Evolutionary conservation across 2,113 vertebrate genomes (phyloP).

Genomic region (Cololabis saira): DNA sequence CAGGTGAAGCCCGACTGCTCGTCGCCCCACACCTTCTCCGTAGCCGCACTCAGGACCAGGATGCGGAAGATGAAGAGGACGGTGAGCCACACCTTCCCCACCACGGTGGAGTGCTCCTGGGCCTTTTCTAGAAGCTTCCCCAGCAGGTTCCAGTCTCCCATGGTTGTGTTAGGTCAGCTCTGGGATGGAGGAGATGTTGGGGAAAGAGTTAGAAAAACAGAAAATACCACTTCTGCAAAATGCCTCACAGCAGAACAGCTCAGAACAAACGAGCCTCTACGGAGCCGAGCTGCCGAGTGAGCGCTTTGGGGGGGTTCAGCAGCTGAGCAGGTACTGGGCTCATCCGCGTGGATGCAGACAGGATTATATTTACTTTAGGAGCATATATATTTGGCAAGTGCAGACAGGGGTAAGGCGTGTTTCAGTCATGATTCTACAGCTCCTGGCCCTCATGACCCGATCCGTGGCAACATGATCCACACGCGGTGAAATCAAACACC

Average conservation of each 20-base stretch:
- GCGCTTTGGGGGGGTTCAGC: neutral
- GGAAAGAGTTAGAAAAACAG: neutral
- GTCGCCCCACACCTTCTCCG: constrained; percentile 89
- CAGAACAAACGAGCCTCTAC: constrained; percentile 18
- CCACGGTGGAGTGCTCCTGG: constrained; percentile 88
- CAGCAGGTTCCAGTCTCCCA: constrained; percentile 91
- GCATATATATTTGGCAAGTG: constrained; percentile 75
- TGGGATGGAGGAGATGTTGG: constrained; percentile 17
- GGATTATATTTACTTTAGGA: constrained; percentile 75
- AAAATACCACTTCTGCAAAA: neutral
- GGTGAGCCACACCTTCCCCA: constrained; percentile 89
- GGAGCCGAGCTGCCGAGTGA: constrained; percentile 19
- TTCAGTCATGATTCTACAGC: constrained; percentile 51
- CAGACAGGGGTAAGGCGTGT: constrained; percentile 59
- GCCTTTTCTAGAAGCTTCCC: constrained; percentile 87
- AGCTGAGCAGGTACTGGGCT: constrained; percentile 47
- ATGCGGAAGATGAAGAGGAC: constrained; percentile 89
- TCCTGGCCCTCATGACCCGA: constrained; percentile 44
- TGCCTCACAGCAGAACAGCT: constrained; percentile 27
- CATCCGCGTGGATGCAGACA: constrained; percentile 45
- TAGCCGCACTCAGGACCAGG: constrained; percentile 85
- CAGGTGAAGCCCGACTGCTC: constrained; percentile 88
- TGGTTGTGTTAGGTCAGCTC: constrained; percentile 63
- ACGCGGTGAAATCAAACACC: constrained; percentile 61
- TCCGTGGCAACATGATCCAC: constrained; percentile 50